These are phyloP conservation scores for Neoniphon sammara DNA, from an alignment of 2,797 vertebrate genomes.

Conservation along the genomic window DNA sequence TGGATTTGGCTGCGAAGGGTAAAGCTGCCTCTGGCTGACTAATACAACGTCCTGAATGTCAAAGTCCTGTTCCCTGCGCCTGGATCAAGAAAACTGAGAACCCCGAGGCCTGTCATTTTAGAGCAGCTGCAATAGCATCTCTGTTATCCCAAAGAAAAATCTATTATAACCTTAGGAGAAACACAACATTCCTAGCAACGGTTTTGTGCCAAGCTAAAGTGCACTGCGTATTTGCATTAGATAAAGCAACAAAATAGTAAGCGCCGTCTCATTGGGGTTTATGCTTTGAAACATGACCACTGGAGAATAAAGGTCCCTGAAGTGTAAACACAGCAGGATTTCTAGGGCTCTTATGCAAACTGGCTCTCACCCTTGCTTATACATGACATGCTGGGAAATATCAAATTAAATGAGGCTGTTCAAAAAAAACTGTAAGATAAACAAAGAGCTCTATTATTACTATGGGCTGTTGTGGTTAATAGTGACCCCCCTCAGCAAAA, in stretches of 20 bases:
- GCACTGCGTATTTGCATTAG: constrained; percentile 55
- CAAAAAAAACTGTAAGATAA: constrained; percentile 53
- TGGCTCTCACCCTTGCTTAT: constrained; percentile 35
- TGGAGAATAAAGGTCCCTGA: constrained; percentile 36
- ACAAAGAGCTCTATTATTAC: constrained; percentile 70
- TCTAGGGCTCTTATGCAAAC: constrained; percentile 60
- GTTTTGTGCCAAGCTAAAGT: constrained; percentile 66
- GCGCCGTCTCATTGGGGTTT: constrained; percentile 37
- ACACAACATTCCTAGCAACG: constrained; percentile 55
- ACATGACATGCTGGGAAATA: constrained; percentile 69
- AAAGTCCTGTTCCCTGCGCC: constrained; percentile 25
- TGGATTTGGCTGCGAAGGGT: not conserved
- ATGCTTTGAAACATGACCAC: constrained; percentile 40
- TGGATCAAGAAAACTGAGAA: constrained; percentile 12
- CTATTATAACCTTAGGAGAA: constrained; percentile 45
- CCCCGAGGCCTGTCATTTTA: constrained; percentile 9
- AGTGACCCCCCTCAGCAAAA: constrained; percentile 25
- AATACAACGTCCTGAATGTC: not conserved
- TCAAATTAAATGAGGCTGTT: constrained; percentile 69
- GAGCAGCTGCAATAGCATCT: constrained; percentile 70
- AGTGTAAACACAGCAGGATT: constrained; percentile 58
- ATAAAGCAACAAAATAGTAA: constrained; percentile 66
- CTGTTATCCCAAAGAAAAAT: constrained; percentile 52
- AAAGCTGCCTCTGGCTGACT: not conserved
- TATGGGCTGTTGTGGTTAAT: constrained; percentile 56